Evolutionary conservation across 2,888 invertebrate species (phyloP), one percentile per base, ranked within the genome.

Genomic region (Pasiphila rectangulata): DNA sequence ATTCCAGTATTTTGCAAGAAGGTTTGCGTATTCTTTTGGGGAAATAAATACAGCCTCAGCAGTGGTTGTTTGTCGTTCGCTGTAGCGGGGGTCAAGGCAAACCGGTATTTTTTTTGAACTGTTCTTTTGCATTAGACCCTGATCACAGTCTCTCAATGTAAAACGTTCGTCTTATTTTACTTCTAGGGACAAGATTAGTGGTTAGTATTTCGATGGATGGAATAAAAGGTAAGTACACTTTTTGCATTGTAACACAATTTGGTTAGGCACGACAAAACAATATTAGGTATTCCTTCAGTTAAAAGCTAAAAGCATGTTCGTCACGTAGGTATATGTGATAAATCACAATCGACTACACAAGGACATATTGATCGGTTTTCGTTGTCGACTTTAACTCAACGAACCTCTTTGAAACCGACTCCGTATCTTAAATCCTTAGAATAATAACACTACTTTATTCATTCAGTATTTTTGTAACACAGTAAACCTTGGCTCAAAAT

Each of bases 51-150:
- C 45, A 32, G 44, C 44, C 44, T 45, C 39, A 40, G 49, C 47
- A 43, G 51, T 57, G 51, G 48, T 54, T 55, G 51, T 54, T 56
- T 52, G 54, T 51, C 52, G 54, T 47, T 41, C 46, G 43, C 35
- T 41, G 35, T 51, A 37, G 44, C 45, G 41, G 50, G 52, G 69
- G 69, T 70, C 71, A 72, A 71, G 71, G 72, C 57, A 43, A 72
- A 56, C 69, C 19, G 40, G 63, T 63, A 59, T 63, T 64, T 64
- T 64, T 63, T 61, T 54, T 46, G 47, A 42, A 43, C 44, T 32
- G 46, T 48, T 54, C 41, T 59, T 57, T 57, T 57, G 46, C 48
- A 50, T 56, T 51, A 52, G 53, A 54, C 55, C 45, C 55, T 50
- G 54, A 56, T 51, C 43, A 56, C 51, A 20, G 42, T 40, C 35